Evolutionary conservation across 1,140 invertebrate genomes (phyloP), one percentile per base, ranked within the genome.

Genomic region (Hydropsyche tenuis): DNA sequence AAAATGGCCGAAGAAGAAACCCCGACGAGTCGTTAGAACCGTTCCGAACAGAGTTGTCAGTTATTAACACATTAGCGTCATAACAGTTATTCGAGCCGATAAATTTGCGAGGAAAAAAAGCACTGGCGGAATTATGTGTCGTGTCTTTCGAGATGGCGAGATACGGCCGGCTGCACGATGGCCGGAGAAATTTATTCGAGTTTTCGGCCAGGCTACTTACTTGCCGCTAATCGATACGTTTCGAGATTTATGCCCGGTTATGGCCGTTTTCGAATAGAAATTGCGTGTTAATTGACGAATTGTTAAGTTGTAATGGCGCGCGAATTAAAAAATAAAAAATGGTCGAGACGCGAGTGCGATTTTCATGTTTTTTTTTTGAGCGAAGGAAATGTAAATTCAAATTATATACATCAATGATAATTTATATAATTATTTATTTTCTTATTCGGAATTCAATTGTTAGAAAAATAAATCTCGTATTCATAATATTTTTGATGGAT

Each of bases 1-100:
- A n/a, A n/a, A n/a, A n/a, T n/a, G 9, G 22, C 16, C 5, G 22
- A 60, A 60, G 56, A 60, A 27, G 56, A 25, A 60, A 60, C 3
- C 14, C 51, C 51, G 51, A 20, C 51, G 5, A n/a, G 45, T 46
- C 16, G 45, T 18, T 2, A 14, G 7, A 18, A 1, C 23, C 22
- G 14, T 23, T 60, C 56, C 22, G 22, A 60, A 60, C 56, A 60
- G 22, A 60, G 56, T 60, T 60, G 56, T 60, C 56, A 25, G 56
- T 60, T 60, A 60, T 60, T 60, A 60, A 60, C 56, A 60, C 56
- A 60, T 60, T 60, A 60, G 56, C 25, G 56, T 60, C 56, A 60
- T 60, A 60, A 60, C 56, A 25, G 56, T 60, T 60, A 23, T 60
- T 60, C 56, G 23, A 25, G 22, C 23, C 56, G 14, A 60, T 60